A percentile compares a stretch with the other conserved stretches of the same genome.
phyloP scores from a whole-genome alignment of 2,797 vertebrate genomes.

The Babyrousa celebensis region DNA sequence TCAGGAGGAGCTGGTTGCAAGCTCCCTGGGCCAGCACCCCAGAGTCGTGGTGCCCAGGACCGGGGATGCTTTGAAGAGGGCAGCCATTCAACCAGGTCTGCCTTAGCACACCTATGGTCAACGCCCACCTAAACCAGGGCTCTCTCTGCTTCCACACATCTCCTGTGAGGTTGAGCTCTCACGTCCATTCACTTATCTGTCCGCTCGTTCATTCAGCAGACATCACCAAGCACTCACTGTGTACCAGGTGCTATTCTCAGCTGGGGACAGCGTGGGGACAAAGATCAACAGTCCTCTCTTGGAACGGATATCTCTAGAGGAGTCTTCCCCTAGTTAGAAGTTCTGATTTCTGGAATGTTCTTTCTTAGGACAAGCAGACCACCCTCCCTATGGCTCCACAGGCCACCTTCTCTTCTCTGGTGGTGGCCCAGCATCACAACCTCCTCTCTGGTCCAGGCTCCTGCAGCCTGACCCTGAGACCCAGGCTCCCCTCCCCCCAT shows the following conservation, averaged over 20 bases:
- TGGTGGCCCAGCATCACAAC: neutral
- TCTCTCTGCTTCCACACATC: too few relatives aligned
- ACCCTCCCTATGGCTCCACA: neutral
- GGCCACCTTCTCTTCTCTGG: neutral
- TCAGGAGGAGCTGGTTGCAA: neutral
- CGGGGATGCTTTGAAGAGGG: neutral
- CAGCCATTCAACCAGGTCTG: neutral
- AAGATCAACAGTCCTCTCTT: neutral
- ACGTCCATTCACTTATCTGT: rapidly evolving
- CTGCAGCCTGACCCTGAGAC: too few relatives aligned
- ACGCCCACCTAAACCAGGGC: too few relatives aligned
- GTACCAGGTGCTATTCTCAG: too few relatives aligned
- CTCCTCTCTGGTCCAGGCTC: neutral
- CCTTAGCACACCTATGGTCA: neutral
- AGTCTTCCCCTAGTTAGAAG: neutral
- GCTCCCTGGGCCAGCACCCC: rapidly evolving
- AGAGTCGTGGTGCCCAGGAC: neutral
- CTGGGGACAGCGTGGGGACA: neutral
- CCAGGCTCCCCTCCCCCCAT: neutral
- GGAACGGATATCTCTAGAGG: neutral
- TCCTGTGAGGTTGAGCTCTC: neutral
- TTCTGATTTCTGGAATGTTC: constrained; percentile 4
- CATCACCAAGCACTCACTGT: too few relatives aligned
- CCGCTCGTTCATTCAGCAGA: neutral
- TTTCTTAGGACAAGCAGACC: neutral